A percentile compares a stretch with the other conserved stretches of the same genome.
These are phyloP conservation scores for Pseudococcus longispinus DNA, from an alignment of 2,888 invertebrate genomes.

Conservation along the genomic window DNA sequence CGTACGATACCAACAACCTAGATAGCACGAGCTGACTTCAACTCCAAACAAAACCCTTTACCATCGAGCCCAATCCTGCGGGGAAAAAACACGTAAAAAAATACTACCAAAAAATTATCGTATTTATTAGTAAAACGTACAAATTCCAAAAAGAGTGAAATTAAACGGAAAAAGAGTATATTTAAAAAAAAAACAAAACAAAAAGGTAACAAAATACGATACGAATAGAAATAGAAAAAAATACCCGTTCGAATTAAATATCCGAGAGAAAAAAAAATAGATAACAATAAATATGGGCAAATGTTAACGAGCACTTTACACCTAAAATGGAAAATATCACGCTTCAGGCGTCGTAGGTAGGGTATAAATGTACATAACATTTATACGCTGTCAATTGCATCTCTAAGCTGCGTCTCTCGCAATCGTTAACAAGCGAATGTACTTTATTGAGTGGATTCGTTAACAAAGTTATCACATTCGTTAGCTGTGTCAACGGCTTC, in stretches of 20 bases:
- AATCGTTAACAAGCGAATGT: conserved; percentile 3
- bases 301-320: conserved; percentile 37
- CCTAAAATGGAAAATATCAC: conserved; percentile 29
- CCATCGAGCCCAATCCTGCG: background rate
- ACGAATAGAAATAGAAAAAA: background rate
- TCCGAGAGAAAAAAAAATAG: background rate
- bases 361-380: background rate
- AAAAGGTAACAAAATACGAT: conserved; percentile 33
- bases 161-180: background rate
- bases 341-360: background rate
- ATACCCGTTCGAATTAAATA: background rate
- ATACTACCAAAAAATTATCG: background rate
- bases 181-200: conserved; percentile 21
- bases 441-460: conserved; percentile 23
- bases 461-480: conserved; percentile 10
- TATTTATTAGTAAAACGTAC: conserved; percentile 38
- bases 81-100: background rate
- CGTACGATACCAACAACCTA: background rate
- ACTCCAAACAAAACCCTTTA: background rate
- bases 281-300: conserved; percentile 37
- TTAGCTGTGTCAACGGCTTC: background rate
- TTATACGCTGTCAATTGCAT: background rate
- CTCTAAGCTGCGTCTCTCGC: background rate
- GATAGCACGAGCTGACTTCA: background rate
- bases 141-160: conserved; percentile 25